These are phyloP conservation scores for Aphodius granarius DNA, from an alignment of 2,888 invertebrate species.

Conservation along the genomic window DNA sequence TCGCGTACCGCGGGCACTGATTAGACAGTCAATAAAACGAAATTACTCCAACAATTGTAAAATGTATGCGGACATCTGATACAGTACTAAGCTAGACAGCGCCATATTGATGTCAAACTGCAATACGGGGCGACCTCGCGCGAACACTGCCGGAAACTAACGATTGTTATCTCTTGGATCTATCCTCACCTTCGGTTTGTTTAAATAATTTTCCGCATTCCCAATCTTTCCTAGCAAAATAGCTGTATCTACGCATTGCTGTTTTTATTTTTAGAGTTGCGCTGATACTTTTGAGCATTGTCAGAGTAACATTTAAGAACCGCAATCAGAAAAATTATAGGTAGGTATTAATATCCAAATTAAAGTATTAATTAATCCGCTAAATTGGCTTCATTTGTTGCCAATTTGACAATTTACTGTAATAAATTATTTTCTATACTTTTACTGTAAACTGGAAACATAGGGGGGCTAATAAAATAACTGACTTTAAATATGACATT, in stretches of 20 bases:
- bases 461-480: too few relatives aligned
- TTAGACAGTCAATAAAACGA: neutral
- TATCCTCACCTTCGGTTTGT: neutral
- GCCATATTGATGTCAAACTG: constrained; percentile 45
- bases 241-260: neutral
- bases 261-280: neutral
- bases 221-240: neutral
- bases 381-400: too few relatives aligned
- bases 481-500: too few relatives aligned
- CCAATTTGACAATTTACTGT: too few relatives aligned
- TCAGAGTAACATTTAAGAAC: too few relatives aligned
- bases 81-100: constrained; percentile 40
- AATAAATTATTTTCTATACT: too few relatives aligned
- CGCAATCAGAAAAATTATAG: too few relatives aligned
- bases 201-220: neutral
- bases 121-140: constrained; percentile 10
- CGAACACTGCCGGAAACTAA: constrained; percentile 21
- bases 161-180: constrained; percentile 9
- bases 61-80: constrained; percentile 41
- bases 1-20: neutral
- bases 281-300: neutral
- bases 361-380: too few relatives aligned
- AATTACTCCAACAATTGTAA: neutral
- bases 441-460: too few relatives aligned
- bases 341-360: too few relatives aligned